Conservation (phyloP, 2,113 vertebrate species). For the Corythaeola cristata region DNA sequence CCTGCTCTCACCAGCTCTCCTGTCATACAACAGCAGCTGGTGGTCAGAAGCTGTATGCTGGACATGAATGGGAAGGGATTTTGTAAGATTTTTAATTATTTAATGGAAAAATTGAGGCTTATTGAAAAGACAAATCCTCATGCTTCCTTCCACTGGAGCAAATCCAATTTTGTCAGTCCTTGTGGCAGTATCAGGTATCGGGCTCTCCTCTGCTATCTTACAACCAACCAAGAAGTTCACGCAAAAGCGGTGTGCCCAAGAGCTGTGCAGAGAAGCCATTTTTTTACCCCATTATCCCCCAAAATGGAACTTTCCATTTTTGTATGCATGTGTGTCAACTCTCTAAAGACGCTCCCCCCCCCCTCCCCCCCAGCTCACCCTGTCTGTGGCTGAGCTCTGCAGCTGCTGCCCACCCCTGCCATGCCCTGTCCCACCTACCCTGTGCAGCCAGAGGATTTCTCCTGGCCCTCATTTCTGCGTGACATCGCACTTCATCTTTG, state of each 20-base stretch:
- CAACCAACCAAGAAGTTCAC: not conserved
- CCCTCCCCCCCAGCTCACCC: not conserved
- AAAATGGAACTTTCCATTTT: not conserved
- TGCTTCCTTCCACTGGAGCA: not conserved
- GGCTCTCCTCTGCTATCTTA: not conserved
- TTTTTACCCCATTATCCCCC: not conserved
- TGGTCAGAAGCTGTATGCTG: not conserved
- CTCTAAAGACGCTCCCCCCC: not conserved
- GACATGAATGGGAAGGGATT: not conserved
- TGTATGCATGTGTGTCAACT: not conserved
- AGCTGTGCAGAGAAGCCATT: not conserved
- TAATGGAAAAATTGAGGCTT: not conserved
- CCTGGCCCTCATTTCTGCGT: not conserved
- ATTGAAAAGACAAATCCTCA: not conserved
- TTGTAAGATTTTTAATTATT: not conserved
- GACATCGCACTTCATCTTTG: not conserved
- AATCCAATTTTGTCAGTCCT: not conserved
- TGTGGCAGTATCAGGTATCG: not conserved
- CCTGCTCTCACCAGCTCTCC: not conserved
- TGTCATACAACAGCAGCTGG: not conserved
- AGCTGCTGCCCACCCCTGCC: not conserved
- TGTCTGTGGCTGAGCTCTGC: not conserved
- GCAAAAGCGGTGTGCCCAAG: not conserved
- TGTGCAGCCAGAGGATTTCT: not conserved
- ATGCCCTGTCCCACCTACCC: not conserved